Evolutionary conservation across 2,888 invertebrate genomes (phyloP), one percentile per base, ranked within the genome.

Genomic region (Villa cingulata): DNA sequence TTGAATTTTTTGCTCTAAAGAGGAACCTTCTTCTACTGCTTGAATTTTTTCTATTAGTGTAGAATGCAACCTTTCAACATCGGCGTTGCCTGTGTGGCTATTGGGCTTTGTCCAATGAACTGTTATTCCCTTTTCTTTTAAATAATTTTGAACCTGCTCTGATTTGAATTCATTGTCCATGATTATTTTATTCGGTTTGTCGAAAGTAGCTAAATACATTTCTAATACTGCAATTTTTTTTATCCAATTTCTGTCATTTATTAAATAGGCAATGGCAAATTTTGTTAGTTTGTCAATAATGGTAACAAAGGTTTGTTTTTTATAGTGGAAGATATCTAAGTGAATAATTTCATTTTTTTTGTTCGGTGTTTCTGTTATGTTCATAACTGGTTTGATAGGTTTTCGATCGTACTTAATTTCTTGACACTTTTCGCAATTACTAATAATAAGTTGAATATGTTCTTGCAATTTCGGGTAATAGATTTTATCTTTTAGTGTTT

Each of bases 381-480:
- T n/a, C 18, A 45, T 37, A 37, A 41, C 41, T 38, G 18, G 39
- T 43, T 39, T 46, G 16, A 45, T 45, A 10, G 48, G 45, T 1
- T 45, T 40, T 17, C 48, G 23, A 15, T 48, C 41, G 6, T 44
- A 44, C n/a, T 48, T 48, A 9, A 39, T 48, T 41, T 44, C 23
- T 39, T 44, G 36, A 37, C 45, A 48, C 19, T 34, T 44, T 29
- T 18, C 39, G 34, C 44, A 46, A 29, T 52, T 51, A 39, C 47
- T 50, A 9, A 54, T 54, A 10, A 50, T 41, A 14, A 46, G 36
- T 12, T 50, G 50, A 42, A 49, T 49, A 16, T 51, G 48, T 37
- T 49, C 46, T 23, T 36, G 38, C 15, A 53, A 37, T 32, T 50
- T 51, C 37, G 47, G 50, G 29, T 41, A 54, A 44, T 43, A 51